Base-by-base conservation (phyloP, 2,888 invertebrate genomes). In the Eudemis profundana region DNA sequence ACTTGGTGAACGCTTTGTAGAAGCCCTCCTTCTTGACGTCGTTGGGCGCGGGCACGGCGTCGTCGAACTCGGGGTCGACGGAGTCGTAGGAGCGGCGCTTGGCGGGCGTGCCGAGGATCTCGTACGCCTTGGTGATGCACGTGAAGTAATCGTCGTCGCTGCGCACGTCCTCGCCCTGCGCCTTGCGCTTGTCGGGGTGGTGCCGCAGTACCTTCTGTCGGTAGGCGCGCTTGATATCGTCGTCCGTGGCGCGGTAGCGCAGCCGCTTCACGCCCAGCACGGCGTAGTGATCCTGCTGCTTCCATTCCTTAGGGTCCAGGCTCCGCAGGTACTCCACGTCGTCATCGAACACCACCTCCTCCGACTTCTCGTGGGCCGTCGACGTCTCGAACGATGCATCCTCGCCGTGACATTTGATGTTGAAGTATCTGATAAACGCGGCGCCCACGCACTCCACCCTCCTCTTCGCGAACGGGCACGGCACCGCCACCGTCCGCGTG, bases 111-210 rank as follows among this genome's bases (percentile, higher is more conserved):
- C 98, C 98, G 46, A 94, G 87, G 64, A 96, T 97, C 91, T 99
- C 99, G 91, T 98, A 98, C 5, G 99, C 99, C 93, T 97, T 97
- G 0, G 99, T 99, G 74, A 99, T 99, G 84, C 99, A 99, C 0
- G 98, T 98, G 86, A 99, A 99, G 87, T 99, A 99, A 90, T 99
- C 99, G 78, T 98, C 97, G 75, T 98, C 98, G 3, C 95, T 94
- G 69, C 95, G 94, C 36, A 98, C 94, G 72, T 97, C 96, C 85
- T 98, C 97, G 2, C 98, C 98, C 79, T 95, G 94, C 3, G 96
- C 96, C 93, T 97, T 97, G 75, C 99, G 95, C 87, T 99, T 99
- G 85, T 99, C 99, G 0, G 99, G 99, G 91, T 99, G 99, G 85
- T 99, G 99, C 78, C 95, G 96, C 59, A 99, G 92, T 27, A 92